A percentile compares a stretch with the other conserved stretches of the same genome.
These are phyloP conservation scores for Brachionus plicatilis DNA, from an alignment of 1,140 invertebrate species.

Conservation along the genomic window DNA sequence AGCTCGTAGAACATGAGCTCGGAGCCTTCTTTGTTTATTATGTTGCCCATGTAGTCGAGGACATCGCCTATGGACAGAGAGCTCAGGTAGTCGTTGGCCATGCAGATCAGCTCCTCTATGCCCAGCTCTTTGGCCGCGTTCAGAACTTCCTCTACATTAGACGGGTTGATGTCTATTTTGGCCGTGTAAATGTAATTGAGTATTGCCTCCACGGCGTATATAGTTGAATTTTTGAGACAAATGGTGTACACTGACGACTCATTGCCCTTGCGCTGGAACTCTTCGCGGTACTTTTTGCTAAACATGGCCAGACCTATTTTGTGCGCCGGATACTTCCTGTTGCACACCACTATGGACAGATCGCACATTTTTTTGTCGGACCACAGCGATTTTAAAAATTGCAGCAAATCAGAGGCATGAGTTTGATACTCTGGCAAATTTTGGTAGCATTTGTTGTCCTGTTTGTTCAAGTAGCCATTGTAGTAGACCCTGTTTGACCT, in stretches of 20 bases:
- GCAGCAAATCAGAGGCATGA: conserved; percentile 13
- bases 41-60: conserved; percentile 5
- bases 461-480: conserved; percentile 9
- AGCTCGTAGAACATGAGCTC: conserved; percentile 40
- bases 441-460: conserved; percentile 5
- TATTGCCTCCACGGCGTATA: conserved; percentile 37
- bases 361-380: conserved; percentile 41
- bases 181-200: conserved; percentile 42
- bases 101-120: conserved; percentile 9
- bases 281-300: conserved; percentile 29
- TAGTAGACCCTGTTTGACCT: background rate
- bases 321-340: conserved; percentile 41
- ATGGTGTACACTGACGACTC: conserved; percentile 28
- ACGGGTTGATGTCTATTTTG: conserved; percentile 39
- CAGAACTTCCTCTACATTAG: conserved; percentile 39
- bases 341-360: conserved; percentile 24
- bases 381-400: conserved; percentile 40
- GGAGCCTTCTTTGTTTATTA: conserved; percentile 40
- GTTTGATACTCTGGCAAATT: background rate
- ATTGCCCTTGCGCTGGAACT: conserved; percentile 33
- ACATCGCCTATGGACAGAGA: conserved; percentile 29
- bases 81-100: background rate
- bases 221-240: conserved; percentile 39
- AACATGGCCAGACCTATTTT: conserved; percentile 41
- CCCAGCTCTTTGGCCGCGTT: conserved; percentile 40